Percentiles rank a stretch among this genome's conserved stretches.
These are phyloP conservation scores for Zapus hudsonius DNA, from an alignment of 2,113 vertebrate species.

Conservation along the genomic window DNA sequence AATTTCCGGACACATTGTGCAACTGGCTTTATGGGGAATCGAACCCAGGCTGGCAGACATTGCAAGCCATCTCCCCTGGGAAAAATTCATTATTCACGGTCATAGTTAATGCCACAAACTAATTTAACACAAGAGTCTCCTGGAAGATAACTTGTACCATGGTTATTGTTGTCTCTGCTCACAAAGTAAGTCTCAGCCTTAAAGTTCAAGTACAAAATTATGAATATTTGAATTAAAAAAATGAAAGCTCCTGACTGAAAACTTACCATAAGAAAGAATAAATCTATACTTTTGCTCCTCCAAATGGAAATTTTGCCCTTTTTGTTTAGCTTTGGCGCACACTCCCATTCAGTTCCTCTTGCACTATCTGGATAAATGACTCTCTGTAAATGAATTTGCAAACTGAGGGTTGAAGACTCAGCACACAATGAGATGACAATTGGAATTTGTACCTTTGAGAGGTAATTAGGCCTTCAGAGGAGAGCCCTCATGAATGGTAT, in stretches of 20 bases:
- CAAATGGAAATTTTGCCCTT: not conserved
- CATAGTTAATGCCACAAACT: not conserved
- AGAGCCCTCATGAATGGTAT: not conserved
- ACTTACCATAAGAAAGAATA: not conserved
- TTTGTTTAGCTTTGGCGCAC: not conserved
- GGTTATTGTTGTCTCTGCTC: not conserved
- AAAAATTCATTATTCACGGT: not conserved
- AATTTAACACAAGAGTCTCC: not conserved
- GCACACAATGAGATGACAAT: not conserved
- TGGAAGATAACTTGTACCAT: not conserved
- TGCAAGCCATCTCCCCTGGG: not conserved
- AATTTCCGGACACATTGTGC: not conserved
- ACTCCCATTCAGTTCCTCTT: not conserved
- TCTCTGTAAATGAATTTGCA: not conserved
- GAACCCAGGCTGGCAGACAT: too few species aligned
- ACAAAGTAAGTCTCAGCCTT: not conserved
- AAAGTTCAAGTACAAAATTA: constrained; percentile 26
- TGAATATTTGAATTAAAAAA: not conserved
- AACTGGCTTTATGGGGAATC: too few species aligned
- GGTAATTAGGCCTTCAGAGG: not conserved
- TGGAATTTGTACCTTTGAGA: not conserved
- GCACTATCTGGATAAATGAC: not conserved
- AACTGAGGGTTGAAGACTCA: not conserved
- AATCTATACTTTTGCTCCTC: not conserved
- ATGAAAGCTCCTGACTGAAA: not conserved